Conservation (phyloP, 2,888 invertebrate species). For the Limnephilus marmoratus region DNA sequence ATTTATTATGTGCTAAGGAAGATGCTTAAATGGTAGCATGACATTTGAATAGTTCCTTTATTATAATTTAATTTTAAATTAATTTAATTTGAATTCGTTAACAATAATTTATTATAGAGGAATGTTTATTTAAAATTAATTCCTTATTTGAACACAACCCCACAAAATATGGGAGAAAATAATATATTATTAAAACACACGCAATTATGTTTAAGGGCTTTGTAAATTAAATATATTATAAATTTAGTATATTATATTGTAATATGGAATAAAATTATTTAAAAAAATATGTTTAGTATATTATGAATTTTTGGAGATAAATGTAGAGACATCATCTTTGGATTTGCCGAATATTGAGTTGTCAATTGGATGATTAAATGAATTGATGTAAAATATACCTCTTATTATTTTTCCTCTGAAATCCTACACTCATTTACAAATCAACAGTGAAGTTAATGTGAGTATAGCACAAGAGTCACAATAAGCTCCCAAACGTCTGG, state of each 20-base stretch:
- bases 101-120: conserved; percentile 16
- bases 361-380: conserved; percentile 66
- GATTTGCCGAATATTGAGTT: conserved; percentile 65
- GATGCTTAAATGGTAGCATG: conserved; percentile 48
- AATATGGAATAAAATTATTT: conserved; percentile 64
- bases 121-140: conserved; percentile 42
- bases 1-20: conserved; percentile 19
- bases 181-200: conserved; percentile 54
- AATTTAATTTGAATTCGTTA: conserved; percentile 13
- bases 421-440: not conserved
- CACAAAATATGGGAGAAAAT: conserved; percentile 43
- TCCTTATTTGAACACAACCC: conserved; percentile 40
- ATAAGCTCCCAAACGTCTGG: too few relatives aligned
- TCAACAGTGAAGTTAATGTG: not conserved
- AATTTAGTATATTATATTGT: conserved; percentile 64
- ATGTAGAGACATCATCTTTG: conserved; percentile 66
- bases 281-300: conserved; percentile 66
- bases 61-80: conserved; percentile 43
- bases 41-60: conserved; percentile 63
- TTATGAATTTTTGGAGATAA: conserved; percentile 61
- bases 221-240: conserved; percentile 65
- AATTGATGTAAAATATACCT: conserved; percentile 62
- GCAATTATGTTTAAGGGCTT: conserved; percentile 65
- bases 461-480: too few relatives aligned
- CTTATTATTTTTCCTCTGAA: conserved; percentile 6